phyloP scores from a whole-genome alignment of 2,888 invertebrate species.

The Stenodera caucasica region DNA sequence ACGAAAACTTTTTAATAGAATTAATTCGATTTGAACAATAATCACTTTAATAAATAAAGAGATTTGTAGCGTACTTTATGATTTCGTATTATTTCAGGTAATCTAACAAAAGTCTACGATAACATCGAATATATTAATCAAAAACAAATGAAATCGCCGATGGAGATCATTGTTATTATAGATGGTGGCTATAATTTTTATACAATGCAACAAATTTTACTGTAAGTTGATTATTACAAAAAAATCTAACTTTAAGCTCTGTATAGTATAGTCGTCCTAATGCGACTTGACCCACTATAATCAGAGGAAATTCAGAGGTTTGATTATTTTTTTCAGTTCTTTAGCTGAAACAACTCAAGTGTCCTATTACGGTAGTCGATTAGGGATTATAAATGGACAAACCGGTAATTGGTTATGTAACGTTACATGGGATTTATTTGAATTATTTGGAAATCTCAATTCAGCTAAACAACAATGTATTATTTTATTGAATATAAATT shows the following conservation, averaged over 20 bases:
- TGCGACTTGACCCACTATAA: constrained; percentile 9
- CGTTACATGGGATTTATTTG: constrained; percentile 61
- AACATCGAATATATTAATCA: constrained; percentile 34
- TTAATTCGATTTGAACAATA: too few relatives aligned
- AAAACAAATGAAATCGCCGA: constrained; percentile 50
- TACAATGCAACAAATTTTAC: constrained; percentile 61
- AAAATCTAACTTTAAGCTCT: constrained; percentile 13
- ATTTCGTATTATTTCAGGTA: constrained; percentile 26
- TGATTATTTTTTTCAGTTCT: constrained; percentile 54
- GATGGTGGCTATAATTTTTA: constrained; percentile 63
- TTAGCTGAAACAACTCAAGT: constrained; percentile 63
- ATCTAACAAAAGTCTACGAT: constrained; percentile 37
- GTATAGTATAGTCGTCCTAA: constrained; percentile 8
- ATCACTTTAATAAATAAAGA: too few relatives aligned
- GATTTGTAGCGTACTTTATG: too few relatives aligned
- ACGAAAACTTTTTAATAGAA: too few relatives aligned
- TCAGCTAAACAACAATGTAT: constrained; percentile 14
- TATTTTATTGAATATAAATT: constrained; percentile 3
- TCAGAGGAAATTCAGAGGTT: constrained; percentile 12
- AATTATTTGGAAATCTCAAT: constrained; percentile 51
- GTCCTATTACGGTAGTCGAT: constrained; percentile 61
- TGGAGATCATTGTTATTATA: constrained; percentile 63
- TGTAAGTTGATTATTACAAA: constrained; percentile 50
- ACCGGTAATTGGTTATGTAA: constrained; percentile 65
- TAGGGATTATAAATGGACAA: constrained; percentile 66